Evolutionary conservation across 1,140 invertebrate genomes (phyloP).

Genomic region (Tigriopus japonicus): DNA sequence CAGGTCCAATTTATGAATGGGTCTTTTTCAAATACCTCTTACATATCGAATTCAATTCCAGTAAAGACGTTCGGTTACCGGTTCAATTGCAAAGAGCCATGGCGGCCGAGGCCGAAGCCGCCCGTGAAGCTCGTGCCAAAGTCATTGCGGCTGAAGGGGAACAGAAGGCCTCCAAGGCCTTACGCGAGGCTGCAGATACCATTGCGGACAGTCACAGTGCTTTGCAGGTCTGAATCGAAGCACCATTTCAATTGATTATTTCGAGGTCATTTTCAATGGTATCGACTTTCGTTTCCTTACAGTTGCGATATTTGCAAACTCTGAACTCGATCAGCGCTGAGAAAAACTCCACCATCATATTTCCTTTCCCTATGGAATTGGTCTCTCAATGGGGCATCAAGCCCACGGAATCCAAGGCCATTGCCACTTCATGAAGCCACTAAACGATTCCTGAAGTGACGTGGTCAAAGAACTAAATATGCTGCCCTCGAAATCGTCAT

Average conservation of each 20-base stretch:
- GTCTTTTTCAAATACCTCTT: too few species aligned
- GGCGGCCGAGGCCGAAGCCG: constrained; percentile 67
- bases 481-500: too few species aligned
- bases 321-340: constrained; percentile 86
- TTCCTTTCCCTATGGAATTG: constrained; percentile 35
- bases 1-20: too few species aligned
- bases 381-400: neutral
- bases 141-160: constrained; percentile 47
- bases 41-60: constrained; percentile 27
- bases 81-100: constrained; percentile 60
- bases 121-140: constrained; percentile 58
- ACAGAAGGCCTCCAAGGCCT: constrained; percentile 62
- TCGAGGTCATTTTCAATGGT: neutral
- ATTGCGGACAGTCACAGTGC: constrained; percentile 65
- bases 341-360: constrained; percentile 95
- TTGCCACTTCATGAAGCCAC: too few species aligned
- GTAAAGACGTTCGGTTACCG: constrained; percentile 69
- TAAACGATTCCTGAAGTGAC: too few species aligned
- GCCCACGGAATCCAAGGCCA: neutral
- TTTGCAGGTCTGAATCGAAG: constrained; percentile 40
- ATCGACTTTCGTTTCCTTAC: constrained; percentile 21
- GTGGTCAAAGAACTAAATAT: too few species aligned
- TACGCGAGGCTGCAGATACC: constrained; percentile 75
- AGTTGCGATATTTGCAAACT: constrained; percentile 50
- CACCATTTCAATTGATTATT: neutral